A percentile compares a stretch with the other conserved stretches of the same genome.
Evolutionary conservation across 2,888 invertebrate genomes (phyloP).

Genomic region (Spodoptera exigua): DNA sequence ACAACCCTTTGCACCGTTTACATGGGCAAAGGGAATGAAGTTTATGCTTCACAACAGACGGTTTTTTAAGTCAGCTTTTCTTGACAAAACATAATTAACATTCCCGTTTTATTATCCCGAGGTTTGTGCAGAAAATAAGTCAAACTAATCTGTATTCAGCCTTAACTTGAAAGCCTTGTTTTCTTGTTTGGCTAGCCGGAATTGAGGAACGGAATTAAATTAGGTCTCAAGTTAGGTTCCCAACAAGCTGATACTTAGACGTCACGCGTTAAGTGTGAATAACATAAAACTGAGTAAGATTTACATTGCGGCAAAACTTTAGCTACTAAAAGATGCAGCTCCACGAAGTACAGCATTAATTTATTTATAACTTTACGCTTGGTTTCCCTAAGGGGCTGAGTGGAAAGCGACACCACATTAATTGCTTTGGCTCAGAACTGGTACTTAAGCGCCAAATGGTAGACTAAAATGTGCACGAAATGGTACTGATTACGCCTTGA

Average conservation of each 20-base stretch:
- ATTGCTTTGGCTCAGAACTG: constrained; percentile 45
- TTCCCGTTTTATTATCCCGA: constrained; percentile 15
- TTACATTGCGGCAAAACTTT: constrained; percentile 40
- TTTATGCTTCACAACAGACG: constrained; percentile 26
- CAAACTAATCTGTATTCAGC: constrained; percentile 23
- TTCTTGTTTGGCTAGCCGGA: constrained; percentile 22
- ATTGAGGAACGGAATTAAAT: constrained; percentile 29
- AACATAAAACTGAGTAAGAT: constrained; percentile 24
- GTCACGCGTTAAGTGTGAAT: constrained; percentile 31
- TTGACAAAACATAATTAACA: constrained; percentile 18
- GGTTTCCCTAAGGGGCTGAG: constrained; percentile 18
- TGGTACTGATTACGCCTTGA: constrained; percentile 6
- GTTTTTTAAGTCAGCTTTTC: constrained; percentile 36
- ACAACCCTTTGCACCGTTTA: constrained; percentile 38
- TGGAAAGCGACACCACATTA: constrained; percentile 36
- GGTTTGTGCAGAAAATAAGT: constrained; percentile 7
- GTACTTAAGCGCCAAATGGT: constrained; percentile 38
- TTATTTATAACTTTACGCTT: constrained; percentile 40
- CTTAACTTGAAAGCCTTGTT: constrained; percentile 10
- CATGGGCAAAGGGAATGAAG: constrained; percentile 14
- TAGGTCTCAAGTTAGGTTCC: neutral
- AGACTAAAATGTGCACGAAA: constrained; percentile 11
- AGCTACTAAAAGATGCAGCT: constrained; percentile 32
- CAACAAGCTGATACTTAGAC: constrained; percentile 15
- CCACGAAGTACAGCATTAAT: constrained; percentile 34